phyloP scores from a whole-genome alignment of 2,888 invertebrate genomes.

The Lathronympha strigana region DNA sequence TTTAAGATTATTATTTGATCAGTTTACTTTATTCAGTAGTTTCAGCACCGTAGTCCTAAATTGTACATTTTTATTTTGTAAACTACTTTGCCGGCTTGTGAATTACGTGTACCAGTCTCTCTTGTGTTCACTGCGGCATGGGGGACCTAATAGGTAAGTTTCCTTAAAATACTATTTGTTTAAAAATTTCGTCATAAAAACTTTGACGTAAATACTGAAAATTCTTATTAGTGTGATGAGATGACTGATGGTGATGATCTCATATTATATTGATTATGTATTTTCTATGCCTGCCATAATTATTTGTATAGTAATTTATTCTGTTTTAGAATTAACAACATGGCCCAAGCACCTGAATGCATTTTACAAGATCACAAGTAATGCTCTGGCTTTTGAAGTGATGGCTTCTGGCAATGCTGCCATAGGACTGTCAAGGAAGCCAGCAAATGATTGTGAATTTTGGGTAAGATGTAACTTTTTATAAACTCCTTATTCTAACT shows the following conservation, averaged over 20 bases:
- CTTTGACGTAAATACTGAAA: too few relatives aligned
- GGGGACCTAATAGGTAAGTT: slow-evolving; percentile 34
- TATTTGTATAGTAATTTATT: background rate
- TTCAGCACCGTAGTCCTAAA: background rate
- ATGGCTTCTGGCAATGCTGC: slow-evolving; percentile 56
- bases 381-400: slow-evolving; percentile 60
- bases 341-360: slow-evolving; percentile 54
- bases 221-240: too few relatives aligned
- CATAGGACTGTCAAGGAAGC: slow-evolving; percentile 57
- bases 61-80: background rate
- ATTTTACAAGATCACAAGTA: slow-evolving; percentile 60
- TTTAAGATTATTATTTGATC: background rate
- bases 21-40: background rate
- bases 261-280: background rate
- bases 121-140: background rate
- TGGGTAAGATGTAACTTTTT: slow-evolving; percentile 50
- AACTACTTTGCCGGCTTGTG: background rate
- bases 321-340: slow-evolving; percentile 60
- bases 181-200: too few relatives aligned
- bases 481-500: too few relatives aligned
- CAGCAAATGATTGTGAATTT: slow-evolving; percentile 50
- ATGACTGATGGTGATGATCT: too few relatives aligned
- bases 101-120: background rate
- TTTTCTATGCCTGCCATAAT: background rate
- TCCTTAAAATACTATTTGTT: background rate